Evolutionary conservation across 2,113 vertebrate genomes (phyloP).

Genomic region (Pantherophis guttatus): DNA sequence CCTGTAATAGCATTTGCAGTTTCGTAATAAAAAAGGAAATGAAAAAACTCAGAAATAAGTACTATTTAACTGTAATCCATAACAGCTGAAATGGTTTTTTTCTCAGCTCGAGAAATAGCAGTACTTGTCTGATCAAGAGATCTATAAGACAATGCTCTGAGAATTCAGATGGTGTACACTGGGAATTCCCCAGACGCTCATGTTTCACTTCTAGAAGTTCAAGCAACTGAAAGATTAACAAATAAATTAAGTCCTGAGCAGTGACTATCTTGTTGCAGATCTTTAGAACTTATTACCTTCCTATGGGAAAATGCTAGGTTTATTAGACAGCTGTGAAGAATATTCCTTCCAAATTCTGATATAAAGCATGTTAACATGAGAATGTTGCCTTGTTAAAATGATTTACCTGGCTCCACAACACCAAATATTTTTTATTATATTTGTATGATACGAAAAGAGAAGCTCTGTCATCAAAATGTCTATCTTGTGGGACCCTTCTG

Average conservation of each 20-base stretch:
- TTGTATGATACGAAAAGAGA: constrained; percentile 64
- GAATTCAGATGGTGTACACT: background rate
- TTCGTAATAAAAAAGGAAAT: background rate
- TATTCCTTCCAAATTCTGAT: constrained; percentile 41
- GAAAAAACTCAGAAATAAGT: background rate
- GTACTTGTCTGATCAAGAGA: background rate
- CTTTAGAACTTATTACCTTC: background rate
- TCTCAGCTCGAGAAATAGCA: background rate
- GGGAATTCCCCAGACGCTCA: background rate
- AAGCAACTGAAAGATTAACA: constrained; percentile 6
- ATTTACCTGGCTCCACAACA: constrained; percentile 59
- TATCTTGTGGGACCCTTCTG: constrained; percentile 52
- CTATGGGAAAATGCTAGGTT: constrained; percentile 15
- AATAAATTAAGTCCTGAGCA: constrained; percentile 14
- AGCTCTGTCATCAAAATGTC: constrained; percentile 49
- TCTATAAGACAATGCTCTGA: background rate
- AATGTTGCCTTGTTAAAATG: constrained; percentile 41
- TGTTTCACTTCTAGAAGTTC: background rate
- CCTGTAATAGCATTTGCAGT: background rate
- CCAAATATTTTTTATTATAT: constrained; percentile 67
- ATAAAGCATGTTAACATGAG: constrained; percentile 57
- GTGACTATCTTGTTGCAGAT: background rate
- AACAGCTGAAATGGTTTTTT: background rate
- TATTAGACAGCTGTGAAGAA: constrained; percentile 13
- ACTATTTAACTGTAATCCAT: background rate